phyloP scores from a whole-genome alignment of 2,113 vertebrate genomes.

The Rhea americana region DNA sequence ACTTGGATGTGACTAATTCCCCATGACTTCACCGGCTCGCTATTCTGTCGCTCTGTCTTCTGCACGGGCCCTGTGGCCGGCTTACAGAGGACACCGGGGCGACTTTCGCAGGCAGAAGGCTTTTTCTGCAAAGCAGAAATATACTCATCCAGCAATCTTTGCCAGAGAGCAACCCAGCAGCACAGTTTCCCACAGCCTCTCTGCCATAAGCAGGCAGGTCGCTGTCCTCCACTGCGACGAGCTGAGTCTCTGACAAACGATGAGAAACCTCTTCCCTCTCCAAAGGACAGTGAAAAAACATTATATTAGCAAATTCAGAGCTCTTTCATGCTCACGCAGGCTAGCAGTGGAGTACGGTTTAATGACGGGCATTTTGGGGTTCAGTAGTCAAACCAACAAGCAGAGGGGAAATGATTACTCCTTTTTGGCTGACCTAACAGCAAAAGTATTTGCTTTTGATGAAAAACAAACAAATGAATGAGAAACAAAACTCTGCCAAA shows the following conservation, averaged over 20 bases:
- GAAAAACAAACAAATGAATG: not conserved
- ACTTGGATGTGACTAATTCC: conserved; percentile 67
- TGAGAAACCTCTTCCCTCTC: not conserved
- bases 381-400: not conserved
- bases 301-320: not conserved
- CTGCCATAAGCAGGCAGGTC: too few species aligned
- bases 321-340: not conserved
- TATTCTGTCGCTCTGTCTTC: conserved; percentile 71
- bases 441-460: conserved; percentile 34
- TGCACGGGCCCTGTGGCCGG: not conserved
- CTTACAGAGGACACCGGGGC: conserved; percentile 12
- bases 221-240: too few species aligned
- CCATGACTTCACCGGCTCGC: conserved; percentile 76
- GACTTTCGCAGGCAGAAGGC: not conserved
- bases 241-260: too few species aligned
- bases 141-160: not conserved
- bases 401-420: not conserved
- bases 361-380: not conserved
- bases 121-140: not conserved
- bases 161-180: not conserved
- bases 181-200: accelerated
- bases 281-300: not conserved
- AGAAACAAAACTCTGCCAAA: conserved; percentile 4
- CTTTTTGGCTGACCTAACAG: not conserved
- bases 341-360: not conserved